A percentile compares a stretch with the other conserved stretches of the same genome.
Evolutionary conservation across 2,113 vertebrate species (phyloP).

Genomic region (Pampusana beccarii): DNA sequence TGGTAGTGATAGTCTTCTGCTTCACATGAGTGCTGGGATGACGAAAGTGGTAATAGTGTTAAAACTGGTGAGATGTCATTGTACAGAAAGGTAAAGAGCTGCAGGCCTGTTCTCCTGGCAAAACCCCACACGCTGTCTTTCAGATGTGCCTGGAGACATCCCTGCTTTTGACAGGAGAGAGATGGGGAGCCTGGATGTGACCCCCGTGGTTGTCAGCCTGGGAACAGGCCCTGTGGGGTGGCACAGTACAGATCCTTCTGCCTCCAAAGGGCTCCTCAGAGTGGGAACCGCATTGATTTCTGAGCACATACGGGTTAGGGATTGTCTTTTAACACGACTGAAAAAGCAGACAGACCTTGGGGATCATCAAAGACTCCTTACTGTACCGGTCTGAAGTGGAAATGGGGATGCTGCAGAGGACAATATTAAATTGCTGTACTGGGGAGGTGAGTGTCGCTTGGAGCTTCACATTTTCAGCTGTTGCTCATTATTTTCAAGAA

Average conservation of each 20-base stretch:
- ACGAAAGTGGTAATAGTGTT: neutral
- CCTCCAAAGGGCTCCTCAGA: neutral
- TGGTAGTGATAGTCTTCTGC: neutral
- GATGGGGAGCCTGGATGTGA: accelerated
- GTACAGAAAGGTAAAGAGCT: neutral
- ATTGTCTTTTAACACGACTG: accelerated
- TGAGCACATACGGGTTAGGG: neutral
- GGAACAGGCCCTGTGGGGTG: neutral
- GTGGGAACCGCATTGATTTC: neutral
- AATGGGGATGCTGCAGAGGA: neutral
- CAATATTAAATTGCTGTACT: neutral
- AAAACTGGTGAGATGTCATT: neutral
- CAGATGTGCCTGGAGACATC: neutral
- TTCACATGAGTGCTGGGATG: neutral
- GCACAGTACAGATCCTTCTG: neutral
- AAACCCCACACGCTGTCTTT: neutral
- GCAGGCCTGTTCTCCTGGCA: neutral
- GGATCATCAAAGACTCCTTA: neutral
- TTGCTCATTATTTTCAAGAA: neutral
- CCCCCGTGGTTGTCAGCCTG: accelerated
- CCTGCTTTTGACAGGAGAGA: neutral
- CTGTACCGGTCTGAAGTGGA: neutral
- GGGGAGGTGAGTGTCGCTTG: neutral
- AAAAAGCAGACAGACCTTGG: neutral
- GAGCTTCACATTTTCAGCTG: neutral